A percentile compares a stretch with the other conserved stretches of the same genome.
Evolutionary conservation across 2,888 invertebrate genomes (phyloP).

Genomic region (Limenitis camilla): DNA sequence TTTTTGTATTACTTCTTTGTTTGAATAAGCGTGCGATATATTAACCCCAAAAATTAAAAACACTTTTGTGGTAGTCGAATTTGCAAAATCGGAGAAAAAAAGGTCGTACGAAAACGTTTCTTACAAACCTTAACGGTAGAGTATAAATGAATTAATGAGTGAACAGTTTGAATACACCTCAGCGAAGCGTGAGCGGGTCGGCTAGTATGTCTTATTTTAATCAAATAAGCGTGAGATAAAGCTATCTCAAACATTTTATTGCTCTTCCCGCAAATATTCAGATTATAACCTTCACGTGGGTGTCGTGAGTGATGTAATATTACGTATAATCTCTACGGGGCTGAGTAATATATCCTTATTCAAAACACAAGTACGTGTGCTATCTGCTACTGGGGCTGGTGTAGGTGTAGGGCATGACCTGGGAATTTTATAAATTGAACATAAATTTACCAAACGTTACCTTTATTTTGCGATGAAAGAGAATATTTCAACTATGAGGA

Average conservation of each 20-base stretch:
- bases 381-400: conserved; percentile 19
- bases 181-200: no score
- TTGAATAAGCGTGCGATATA: no score
- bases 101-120: no score
- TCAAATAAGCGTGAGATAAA: no score
- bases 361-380: conserved; percentile 20
- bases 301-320: not conserved
- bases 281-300: conserved; percentile 2
- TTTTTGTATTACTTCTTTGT: no score
- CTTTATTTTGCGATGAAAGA: not conserved
- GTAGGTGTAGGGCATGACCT: conserved; percentile 10
- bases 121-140: no score
- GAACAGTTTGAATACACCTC: no score
- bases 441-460: conserved; percentile 14
- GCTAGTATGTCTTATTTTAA: no score
- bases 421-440: conserved; percentile 15
- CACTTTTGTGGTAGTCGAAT: no score
- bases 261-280: not conserved
- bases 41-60: no score
- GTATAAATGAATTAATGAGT: no score
- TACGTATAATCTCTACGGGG: conserved; percentile 2
- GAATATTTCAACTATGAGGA: conserved; percentile 1
- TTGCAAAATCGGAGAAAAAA: no score
- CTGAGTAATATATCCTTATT: conserved; percentile 17
- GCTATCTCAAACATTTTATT: not conserved